phyloP scores from a whole-genome alignment of 2,113 vertebrate genomes.

The Barbus barbus region DNA sequence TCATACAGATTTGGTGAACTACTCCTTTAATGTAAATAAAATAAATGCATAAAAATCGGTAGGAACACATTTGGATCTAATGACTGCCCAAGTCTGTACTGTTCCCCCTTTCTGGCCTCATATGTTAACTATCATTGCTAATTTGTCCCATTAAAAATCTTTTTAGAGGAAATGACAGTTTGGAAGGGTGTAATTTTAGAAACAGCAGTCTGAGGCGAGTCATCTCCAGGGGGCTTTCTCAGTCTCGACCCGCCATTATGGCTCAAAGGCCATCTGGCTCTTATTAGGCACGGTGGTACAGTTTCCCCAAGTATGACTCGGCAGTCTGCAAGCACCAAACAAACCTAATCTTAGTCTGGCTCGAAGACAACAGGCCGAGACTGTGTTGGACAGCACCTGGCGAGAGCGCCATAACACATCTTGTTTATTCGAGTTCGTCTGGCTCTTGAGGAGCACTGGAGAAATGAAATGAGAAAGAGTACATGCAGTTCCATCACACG shows the following conservation, averaged over 20 bases:
- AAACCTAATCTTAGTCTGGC: constrained; percentile 27
- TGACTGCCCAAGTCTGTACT: constrained; percentile 36
- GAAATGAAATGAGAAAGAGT: background rate
- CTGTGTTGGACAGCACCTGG: background rate
- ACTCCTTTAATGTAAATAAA: background rate
- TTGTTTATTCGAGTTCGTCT: constrained; percentile 8
- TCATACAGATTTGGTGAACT: background rate
- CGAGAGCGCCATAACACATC: constrained; percentile 10
- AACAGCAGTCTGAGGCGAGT: constrained; percentile 64
- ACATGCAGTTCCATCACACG: background rate
- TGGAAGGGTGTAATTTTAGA: constrained; percentile 80
- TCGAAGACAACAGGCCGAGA: constrained; percentile 12
- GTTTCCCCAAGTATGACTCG: constrained; percentile 55
- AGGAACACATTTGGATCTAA: constrained; percentile 47
- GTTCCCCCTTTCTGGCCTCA: constrained; percentile 64
- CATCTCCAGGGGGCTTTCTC: constrained; percentile 71
- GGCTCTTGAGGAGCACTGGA: background rate
- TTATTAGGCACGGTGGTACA: constrained; percentile 65
- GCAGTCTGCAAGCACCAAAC: constrained; percentile 49
- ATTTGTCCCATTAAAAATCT: constrained; percentile 78
- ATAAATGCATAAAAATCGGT: constrained; percentile 37
- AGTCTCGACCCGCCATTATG: constrained; percentile 53
- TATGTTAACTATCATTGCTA: constrained; percentile 78
- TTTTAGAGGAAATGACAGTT: constrained; percentile 80
- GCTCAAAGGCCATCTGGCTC: constrained; percentile 66